Conservation (phyloP, 2,888 invertebrate genomes). For the Phyllotreta striolata region DNA sequence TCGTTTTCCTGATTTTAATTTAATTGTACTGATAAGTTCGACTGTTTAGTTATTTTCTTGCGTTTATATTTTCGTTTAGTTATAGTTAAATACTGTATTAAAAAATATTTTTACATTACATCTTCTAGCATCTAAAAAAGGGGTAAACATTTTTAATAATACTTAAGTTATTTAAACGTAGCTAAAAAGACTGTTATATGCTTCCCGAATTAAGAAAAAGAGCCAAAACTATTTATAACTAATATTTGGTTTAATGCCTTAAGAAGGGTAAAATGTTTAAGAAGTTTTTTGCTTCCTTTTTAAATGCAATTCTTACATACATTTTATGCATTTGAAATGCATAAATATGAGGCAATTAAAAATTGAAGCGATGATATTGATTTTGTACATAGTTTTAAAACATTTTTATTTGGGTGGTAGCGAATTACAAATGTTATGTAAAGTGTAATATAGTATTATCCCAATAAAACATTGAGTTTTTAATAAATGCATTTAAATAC, state of each 20-base stretch:
- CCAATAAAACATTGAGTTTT: constrained; percentile 25
- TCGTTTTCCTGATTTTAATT: too few relatives aligned
- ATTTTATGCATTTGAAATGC: neutral
- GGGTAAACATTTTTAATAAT: neutral
- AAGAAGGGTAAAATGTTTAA: constrained; percentile 2
- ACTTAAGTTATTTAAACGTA: constrained; percentile 12
- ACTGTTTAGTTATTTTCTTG: too few relatives aligned
- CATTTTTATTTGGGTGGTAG: constrained; percentile 19
- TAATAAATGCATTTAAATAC: constrained; percentile 1
- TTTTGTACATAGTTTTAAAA: constrained; percentile 16
- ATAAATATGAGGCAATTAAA: constrained; percentile 20
- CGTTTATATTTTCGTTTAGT: too few relatives aligned
- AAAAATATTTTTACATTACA: neutral
- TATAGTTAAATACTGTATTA: neutral
- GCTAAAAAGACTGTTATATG: constrained; percentile 19
- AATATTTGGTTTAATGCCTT: neutral
- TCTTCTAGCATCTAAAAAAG: neutral
- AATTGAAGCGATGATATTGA: constrained; percentile 20
- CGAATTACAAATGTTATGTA: constrained; percentile 19
- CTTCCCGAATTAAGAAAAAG: neutral
- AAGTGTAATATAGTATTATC: constrained; percentile 27
- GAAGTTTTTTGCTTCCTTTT: constrained; percentile 27
- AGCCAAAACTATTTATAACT: neutral
- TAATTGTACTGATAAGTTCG: too few relatives aligned
- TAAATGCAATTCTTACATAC: constrained; percentile 13